These are phyloP conservation scores for Neodontobutis hainanensis DNA, from an alignment of 2,113 vertebrate species.

Conservation along the genomic window DNA sequence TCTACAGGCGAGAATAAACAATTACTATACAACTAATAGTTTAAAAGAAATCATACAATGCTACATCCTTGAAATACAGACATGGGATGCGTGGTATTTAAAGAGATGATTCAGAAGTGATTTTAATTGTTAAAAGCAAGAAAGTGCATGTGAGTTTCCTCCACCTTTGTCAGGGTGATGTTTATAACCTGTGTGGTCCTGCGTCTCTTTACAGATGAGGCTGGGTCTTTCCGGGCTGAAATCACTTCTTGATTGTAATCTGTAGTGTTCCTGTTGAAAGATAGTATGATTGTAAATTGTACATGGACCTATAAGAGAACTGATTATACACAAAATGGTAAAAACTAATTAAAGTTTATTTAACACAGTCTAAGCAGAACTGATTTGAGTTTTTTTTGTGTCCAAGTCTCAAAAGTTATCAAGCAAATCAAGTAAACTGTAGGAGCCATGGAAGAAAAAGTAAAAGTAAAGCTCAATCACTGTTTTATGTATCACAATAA, in stretches of 20 bases:
- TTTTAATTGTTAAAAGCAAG: constrained; percentile 19
- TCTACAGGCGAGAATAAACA: constrained; percentile 70
- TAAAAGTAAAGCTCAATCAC: too few species aligned
- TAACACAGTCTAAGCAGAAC: too few species aligned
- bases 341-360: too few species aligned
- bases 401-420: too few species aligned
- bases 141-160: constrained; percentile 20
- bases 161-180: constrained; percentile 90
- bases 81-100: background rate
- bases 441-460: too few species aligned
- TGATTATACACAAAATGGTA: too few species aligned
- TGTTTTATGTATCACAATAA: too few species aligned
- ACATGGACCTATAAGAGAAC: background rate
- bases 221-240: constrained; percentile 76
- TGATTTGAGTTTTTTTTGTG: too few species aligned
- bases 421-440: too few species aligned
- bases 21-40: background rate
- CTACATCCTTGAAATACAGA: background rate
- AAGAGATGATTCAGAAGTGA: background rate
- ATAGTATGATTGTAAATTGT: background rate
- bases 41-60: background rate
- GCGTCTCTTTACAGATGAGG: constrained; percentile 78
- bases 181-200: constrained; percentile 88
- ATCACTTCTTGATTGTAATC: constrained; percentile 73
- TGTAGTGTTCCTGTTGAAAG: constrained; percentile 1